A percentile compares a stretch with the other conserved stretches of the same genome.
Evolutionary conservation across 2,888 invertebrate genomes (phyloP).

Genomic region (Agonopterix subpropinquella): DNA sequence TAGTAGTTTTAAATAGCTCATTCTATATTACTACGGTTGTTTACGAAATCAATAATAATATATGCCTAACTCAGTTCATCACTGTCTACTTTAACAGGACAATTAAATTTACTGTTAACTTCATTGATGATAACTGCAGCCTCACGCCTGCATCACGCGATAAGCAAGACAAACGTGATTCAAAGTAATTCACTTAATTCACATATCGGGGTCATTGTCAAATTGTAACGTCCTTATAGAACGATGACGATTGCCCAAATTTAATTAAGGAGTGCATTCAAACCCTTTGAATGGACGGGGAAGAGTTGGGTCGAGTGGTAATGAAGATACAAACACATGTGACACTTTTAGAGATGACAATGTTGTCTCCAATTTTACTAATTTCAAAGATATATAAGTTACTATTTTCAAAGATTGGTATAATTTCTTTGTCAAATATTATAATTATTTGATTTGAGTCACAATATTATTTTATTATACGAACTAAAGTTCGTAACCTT

Average conservation of each 20-base stretch:
- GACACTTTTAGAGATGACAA: too few relatives aligned
- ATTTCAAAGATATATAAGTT: too few relatives aligned
- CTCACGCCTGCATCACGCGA: conserved; percentile 44
- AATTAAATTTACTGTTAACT: not conserved
- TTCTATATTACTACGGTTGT: too few relatives aligned
- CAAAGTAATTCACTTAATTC: conserved; percentile 64
- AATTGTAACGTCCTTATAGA: conserved; percentile 51
- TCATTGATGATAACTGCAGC: not conserved
- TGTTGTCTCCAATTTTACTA: not conserved
- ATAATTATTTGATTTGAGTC: too few relatives aligned
- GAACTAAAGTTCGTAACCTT: too few relatives aligned
- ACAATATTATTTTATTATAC: too few relatives aligned
- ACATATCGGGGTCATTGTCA: conserved; percentile 55
- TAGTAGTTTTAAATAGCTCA: too few relatives aligned
- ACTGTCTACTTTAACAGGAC: too few relatives aligned
- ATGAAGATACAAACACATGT: not conserved
- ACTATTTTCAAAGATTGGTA: too few relatives aligned
- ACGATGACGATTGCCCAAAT: conserved; percentile 65
- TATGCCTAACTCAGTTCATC: too few relatives aligned
- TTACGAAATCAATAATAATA: too few relatives aligned
- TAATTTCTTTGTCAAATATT: too few relatives aligned
- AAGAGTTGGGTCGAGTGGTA: not conserved
- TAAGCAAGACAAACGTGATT: conserved; percentile 56
- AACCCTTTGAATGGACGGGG: conserved; percentile 38
- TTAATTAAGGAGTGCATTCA: conserved; percentile 58